Evolutionary conservation across 2,797 vertebrate species (phyloP), one percentile per base, ranked within the genome.

Genomic region (Gymnoscopelus microlampas): DNA sequence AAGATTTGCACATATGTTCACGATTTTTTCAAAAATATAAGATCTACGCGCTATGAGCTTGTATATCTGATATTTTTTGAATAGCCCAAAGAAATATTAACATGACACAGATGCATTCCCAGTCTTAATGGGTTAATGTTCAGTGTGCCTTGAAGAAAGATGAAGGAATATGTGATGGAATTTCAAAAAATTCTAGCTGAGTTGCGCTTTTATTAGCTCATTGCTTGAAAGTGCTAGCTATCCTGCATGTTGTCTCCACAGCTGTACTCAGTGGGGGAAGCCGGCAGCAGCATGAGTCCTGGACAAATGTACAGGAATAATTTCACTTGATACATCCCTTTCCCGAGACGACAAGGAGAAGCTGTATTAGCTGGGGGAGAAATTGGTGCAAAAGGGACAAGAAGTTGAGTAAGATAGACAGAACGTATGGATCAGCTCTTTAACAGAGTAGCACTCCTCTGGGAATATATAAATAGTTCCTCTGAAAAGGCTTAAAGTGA

Each of bases 391-490:
- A 44, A 44, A 70, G 39, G 66, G 61, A 70, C 2, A 8, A 47
- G 71, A 75, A 66, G 23, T 32, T 63, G 63, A 68, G 53, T 51
- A 76, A 4, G 76, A 81, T 24, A n/a, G 61, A 80, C 39, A 19
- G 58, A 66, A 73, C 68, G 64, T 85, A 84, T 74, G 81, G 67
- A 79, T 83, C 76, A 59, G 63, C 68, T 85, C 72, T 75, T 80
- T 73, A 73, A 63, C 60, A 55, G 59, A 74, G 70, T 58, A 66
- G 68, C 73, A 9, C 35, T 82, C 79, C 55, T 5, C 3, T 80
- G 81, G 79, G 82, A 81, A 82, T 77, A 81, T 79, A 69, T 82
- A 79, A 88, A 85, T 86, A 76, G 60, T 84, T 82, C 79, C 65
- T 67, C 72, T 78, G 48, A 80, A 81, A 85, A 80, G 81, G 81